Evolutionary conservation across 2,113 vertebrate genomes (phyloP).

Genomic region (Neofelis nebulosa): DNA sequence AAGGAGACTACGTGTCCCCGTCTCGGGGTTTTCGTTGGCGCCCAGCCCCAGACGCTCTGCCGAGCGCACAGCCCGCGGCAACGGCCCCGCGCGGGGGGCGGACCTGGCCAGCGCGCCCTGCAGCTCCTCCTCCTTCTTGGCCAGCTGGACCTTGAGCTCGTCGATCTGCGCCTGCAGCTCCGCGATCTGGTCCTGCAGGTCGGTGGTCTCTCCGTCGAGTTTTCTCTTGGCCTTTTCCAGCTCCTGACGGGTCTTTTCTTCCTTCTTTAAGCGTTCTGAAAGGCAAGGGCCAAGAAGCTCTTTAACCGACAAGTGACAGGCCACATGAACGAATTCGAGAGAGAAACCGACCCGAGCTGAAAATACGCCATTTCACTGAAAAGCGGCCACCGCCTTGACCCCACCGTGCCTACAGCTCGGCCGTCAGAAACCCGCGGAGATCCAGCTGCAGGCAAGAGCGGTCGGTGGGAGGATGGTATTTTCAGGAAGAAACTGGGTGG

Average conservation of each 20-base stretch:
- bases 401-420: neutral
- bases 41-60: neutral
- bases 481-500: neutral
- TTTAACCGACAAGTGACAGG: neutral
- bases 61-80: fast-evolving
- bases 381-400: neutral
- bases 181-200: conserved; percentile 97
- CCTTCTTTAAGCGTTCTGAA: conserved; percentile 97
- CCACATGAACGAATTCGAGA: neutral
- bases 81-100: neutral
- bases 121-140: conserved; percentile 98
- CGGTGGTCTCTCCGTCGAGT: conserved; percentile 95
- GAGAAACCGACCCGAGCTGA: neutral
- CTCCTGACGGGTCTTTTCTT: conserved; percentile 98
- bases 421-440: neutral
- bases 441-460: neutral
- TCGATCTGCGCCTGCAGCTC: conserved; percentile 97
- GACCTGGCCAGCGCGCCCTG: conserved; percentile 94
- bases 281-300: conserved; percentile 12
- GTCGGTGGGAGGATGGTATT: too few species aligned
- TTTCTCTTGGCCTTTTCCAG: conserved; percentile 98
- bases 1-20: too few species aligned
- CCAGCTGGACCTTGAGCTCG: conserved; percentile 95
- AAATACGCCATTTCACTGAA: neutral
- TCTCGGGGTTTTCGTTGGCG: fast-evolving